Conservation (phyloP, 1,140 invertebrate genomes). For the Drosophila truncata region DNA sequence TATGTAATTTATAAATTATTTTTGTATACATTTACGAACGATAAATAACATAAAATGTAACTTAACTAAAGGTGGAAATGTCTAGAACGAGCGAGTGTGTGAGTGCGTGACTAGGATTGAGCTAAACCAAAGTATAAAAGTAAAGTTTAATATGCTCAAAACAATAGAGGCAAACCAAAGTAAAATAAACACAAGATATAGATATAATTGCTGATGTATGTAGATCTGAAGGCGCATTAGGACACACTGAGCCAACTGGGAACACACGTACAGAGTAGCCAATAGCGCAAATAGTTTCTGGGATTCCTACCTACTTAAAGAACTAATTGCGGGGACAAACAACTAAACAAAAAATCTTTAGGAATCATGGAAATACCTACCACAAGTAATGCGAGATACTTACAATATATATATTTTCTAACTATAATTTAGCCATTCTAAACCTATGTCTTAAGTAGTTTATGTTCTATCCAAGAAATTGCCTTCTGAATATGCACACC, state of each 20-base stretch:
- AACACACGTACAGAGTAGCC: slow-evolving; percentile 24
- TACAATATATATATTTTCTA: slow-evolving; percentile 33
- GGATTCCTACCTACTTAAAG: slow-evolving; percentile 39
- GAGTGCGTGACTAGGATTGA: slow-evolving; percentile 27
- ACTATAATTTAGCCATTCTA: slow-evolving; percentile 34
- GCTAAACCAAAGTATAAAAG: slow-evolving; percentile 20
- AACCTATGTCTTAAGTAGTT: slow-evolving; percentile 38
- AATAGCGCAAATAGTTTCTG: slow-evolving; percentile 20
- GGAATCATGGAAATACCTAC: slow-evolving; percentile 29
- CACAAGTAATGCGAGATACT: slow-evolving; percentile 9
- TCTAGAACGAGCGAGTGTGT: slow-evolving; percentile 17
- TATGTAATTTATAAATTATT: slow-evolving; percentile 82
- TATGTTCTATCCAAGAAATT: slow-evolving; percentile 66
- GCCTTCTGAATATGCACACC: slow-evolving; percentile 65
- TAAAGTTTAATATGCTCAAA: slow-evolving; percentile 38
- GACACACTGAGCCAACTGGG: slow-evolving; percentile 17
- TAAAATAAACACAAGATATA: slow-evolving; percentile 22
- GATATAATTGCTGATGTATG: slow-evolving; percentile 34
- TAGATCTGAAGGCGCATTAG: slow-evolving; percentile 28
- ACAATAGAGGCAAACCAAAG: slow-evolving; percentile 4
- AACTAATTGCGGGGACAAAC: slow-evolving; percentile 9
- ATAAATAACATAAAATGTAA: slow-evolving; percentile 24
- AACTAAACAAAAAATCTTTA: not conserved
- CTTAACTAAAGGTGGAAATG: slow-evolving; percentile 18
- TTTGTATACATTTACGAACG: slow-evolving; percentile 78